phyloP scores from a whole-genome alignment of 2,888 invertebrate species.

The Rhogogaster chlorosoma region DNA sequence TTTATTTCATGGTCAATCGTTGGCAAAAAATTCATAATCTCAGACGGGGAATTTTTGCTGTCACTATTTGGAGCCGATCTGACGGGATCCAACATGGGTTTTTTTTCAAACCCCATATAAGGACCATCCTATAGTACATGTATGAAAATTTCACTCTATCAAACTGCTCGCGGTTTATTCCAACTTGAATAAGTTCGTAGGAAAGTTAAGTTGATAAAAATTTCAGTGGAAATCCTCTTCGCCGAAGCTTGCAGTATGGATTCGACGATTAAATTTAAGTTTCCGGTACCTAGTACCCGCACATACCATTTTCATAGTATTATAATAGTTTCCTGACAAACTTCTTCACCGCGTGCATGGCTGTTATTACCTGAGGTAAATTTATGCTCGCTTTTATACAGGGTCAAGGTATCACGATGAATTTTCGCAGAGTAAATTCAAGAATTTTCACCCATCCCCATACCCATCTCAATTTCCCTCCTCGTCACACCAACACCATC shows the following conservation, averaged over 20 bases:
- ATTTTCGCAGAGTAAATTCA: background rate
- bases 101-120: too few relatives aligned
- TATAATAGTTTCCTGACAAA: background rate
- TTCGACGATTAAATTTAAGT: background rate
- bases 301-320: background rate
- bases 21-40: too few relatives aligned
- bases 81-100: too few relatives aligned
- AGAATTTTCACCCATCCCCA: background rate
- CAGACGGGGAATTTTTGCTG: too few relatives aligned
- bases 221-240: background rate
- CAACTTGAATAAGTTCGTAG: background rate
- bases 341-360: background rate
- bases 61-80: too few relatives aligned
- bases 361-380: background rate
- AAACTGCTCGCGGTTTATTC: background rate
- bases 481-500: background rate
- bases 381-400: background rate
- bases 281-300: background rate
- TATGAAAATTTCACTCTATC: background rate
- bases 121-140: too few relatives aligned
- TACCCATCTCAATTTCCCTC: background rate
- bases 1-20: too few relatives aligned
- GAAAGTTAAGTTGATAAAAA: background rate
- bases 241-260: background rate
- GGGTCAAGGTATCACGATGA: conserved; percentile 1